These are phyloP conservation scores for Umimayanthus kanabou DNA, from an alignment of 92 coral and sea anemone species.

Conservation along the genomic window DNA sequence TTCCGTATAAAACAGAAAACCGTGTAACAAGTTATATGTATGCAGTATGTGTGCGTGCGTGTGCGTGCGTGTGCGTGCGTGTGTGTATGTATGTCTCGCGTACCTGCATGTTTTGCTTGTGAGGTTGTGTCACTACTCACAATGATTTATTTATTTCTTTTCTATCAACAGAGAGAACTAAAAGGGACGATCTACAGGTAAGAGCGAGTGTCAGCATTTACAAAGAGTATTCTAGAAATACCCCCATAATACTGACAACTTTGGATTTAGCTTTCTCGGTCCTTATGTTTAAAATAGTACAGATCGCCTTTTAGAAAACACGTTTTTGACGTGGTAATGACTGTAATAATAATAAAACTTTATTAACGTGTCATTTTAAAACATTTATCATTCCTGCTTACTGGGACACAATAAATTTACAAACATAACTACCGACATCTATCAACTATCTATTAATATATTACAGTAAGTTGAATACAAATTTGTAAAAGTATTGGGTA, in stretches of 20 bases:
- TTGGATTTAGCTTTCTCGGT: not conserved
- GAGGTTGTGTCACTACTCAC: not conserved
- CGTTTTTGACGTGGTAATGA: no score
- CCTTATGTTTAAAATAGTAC: no score
- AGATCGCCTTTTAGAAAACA: no score
- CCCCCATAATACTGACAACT: not conserved
- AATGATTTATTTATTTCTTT: not conserved
- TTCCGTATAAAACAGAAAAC: no score
- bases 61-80: not conserved
- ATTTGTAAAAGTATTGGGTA: no score
- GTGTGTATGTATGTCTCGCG: not conserved
- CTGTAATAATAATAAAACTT: not conserved
- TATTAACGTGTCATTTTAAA: no score
- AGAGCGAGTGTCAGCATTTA: not conserved
- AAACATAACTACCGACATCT: no score
- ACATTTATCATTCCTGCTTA: not conserved
- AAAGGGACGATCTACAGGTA: slow-evolving; percentile 29
- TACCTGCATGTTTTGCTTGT: not conserved
- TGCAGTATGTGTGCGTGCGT: not conserved
- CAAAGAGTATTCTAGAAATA: not conserved
- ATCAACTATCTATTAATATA: no score
- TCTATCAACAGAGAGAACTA: slow-evolving; percentile 27
- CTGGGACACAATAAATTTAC: no score
- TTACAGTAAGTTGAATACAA: no score
- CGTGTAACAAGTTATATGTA: no score